Evolutionary conservation across 2,888 invertebrate genomes (phyloP).

Genomic region (Escarpia spicata): DNA sequence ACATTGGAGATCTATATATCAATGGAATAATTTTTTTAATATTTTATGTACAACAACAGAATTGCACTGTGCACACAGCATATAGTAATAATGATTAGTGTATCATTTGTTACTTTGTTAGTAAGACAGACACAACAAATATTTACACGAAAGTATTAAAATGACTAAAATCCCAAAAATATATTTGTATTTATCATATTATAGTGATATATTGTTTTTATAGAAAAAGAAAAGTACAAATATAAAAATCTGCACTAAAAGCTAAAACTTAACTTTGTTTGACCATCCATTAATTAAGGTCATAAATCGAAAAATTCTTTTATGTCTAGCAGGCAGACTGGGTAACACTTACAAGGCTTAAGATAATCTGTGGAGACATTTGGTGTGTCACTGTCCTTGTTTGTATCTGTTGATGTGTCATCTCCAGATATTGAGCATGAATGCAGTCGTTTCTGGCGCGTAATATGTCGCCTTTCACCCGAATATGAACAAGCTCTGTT

Average conservation of each 20-base stretch:
- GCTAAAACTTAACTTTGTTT: neutral
- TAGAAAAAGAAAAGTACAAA: neutral
- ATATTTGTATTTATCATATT: neutral
- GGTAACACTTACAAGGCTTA: conserved; percentile 3
- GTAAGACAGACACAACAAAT: neutral
- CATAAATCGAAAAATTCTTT: neutral
- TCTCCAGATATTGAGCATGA: conserved; percentile 13
- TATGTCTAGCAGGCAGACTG: neutral
- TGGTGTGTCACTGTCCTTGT: conserved; percentile 13
- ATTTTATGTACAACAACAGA: neutral
- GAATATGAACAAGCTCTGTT: conserved; percentile 16
- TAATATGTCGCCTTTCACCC: conserved; percentile 13
- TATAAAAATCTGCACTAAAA: neutral
- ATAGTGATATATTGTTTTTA: neutral
- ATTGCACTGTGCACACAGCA: neutral
- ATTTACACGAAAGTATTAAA: neutral
- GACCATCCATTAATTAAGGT: neutral
- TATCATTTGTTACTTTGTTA: neutral
- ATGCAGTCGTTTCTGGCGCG: neutral
- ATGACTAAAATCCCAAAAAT: neutral
- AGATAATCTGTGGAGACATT: conserved; percentile 13
- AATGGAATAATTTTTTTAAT: neutral
- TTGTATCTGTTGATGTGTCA: conserved; percentile 8
- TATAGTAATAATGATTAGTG: neutral
- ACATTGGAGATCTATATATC: neutral